These are phyloP conservation scores for Dromaius novaehollandiae DNA, from an alignment of 2,113 vertebrate genomes.

Conservation along the genomic window DNA sequence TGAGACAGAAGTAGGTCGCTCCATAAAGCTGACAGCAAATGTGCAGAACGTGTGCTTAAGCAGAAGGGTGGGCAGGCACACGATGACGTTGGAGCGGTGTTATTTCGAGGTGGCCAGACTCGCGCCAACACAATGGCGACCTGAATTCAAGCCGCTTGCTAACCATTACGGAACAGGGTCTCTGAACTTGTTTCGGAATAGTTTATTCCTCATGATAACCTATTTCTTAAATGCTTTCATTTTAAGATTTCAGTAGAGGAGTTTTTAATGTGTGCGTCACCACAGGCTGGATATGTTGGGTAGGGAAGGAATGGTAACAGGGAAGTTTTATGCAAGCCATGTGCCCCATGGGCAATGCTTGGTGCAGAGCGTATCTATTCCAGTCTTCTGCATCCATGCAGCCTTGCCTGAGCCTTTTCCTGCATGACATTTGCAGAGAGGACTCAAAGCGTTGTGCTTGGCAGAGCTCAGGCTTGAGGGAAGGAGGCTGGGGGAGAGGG, in stretches of 20 bases:
- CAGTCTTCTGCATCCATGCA: too few relatives aligned
- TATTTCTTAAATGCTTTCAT: neutral
- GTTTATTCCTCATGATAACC: neutral
- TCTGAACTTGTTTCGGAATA: too few relatives aligned
- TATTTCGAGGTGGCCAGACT: neutral
- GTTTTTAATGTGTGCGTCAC: neutral
- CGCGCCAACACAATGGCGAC: neutral
- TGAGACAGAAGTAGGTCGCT: neutral
- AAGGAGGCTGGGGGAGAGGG: neutral
- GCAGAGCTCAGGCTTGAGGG: neutral
- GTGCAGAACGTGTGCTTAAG: neutral
- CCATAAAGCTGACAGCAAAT: neutral
- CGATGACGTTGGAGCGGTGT: neutral
- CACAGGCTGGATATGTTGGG: neutral
- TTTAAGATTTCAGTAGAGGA: too few relatives aligned
- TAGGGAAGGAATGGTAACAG: neutral
- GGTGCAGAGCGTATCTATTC: too few relatives aligned
- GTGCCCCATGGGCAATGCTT: too few relatives aligned
- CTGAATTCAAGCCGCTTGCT: neutral
- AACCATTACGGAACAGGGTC: neutral
- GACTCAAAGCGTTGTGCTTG: neutral
- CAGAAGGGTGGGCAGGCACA: too few relatives aligned
- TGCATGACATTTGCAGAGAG: neutral
- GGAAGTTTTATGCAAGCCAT: too few relatives aligned
- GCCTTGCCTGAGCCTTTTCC: neutral